Percentiles rank a stretch among this genome's conserved stretches.
phyloP scores from a whole-genome alignment of 2,888 invertebrate species.

The Drosophila bunnanda region DNA sequence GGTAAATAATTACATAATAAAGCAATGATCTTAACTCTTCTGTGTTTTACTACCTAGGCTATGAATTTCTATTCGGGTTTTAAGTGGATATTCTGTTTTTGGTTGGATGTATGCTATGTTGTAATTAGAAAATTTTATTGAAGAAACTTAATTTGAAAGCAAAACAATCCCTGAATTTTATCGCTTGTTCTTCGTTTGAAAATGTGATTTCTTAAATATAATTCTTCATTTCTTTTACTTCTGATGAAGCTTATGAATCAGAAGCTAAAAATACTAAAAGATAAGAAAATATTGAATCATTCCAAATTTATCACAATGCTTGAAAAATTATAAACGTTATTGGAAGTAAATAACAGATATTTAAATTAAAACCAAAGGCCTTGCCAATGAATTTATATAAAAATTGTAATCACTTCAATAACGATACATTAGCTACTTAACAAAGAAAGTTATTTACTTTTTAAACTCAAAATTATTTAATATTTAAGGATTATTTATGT shows the following conservation, averaged over 20 bases:
- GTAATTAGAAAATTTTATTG: too few relatives aligned
- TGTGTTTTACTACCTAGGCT: neutral
- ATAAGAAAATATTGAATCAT: neutral
- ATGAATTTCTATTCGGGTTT: neutral
- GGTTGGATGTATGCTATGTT: too few relatives aligned
- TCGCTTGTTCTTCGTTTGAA: neutral
- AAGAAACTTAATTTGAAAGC: neutral
- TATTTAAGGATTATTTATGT: too few relatives aligned
- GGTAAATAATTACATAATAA: neutral
- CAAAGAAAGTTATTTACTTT: too few relatives aligned
- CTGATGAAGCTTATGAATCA: neutral
- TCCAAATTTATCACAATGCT: neutral
- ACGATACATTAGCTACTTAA: too few relatives aligned
- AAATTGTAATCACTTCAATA: neutral
- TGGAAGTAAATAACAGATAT: neutral
- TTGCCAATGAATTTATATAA: neutral
- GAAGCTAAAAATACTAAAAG: neutral
- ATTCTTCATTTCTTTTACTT: neutral
- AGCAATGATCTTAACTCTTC: neutral
- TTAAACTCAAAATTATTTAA: too few relatives aligned
- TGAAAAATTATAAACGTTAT: neutral
- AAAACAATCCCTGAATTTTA: neutral
- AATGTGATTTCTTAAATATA: too few relatives aligned
- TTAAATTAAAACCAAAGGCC: neutral
- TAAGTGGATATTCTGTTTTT: neutral